A percentile compares a stretch with the other conserved stretches of the same genome.
Conservation (phyloP, 2,797 vertebrate genomes). For the Poecilia wingei region DNA sequence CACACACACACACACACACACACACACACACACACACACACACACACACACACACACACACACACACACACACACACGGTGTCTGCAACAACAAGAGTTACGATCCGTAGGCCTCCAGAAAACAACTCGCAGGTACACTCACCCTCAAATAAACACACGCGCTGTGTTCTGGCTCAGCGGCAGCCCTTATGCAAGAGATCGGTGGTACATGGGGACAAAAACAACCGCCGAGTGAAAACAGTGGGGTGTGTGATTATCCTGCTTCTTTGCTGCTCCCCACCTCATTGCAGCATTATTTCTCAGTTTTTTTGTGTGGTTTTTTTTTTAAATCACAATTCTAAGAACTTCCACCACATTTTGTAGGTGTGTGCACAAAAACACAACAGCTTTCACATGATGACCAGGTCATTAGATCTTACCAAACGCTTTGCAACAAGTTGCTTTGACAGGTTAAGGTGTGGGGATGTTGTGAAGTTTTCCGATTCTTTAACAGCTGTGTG, state of each 20-base stretch:
- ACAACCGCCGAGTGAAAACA: conserved; percentile 69
- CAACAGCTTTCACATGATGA: neutral
- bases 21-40: too few species aligned
- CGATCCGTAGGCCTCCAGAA: conserved; percentile 12
- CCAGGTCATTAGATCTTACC: neutral
- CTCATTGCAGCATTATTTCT: neutral
- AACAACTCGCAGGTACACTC: conserved; percentile 13
- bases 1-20: too few species aligned
- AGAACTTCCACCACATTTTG: conserved; percentile 35
- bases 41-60: too few species aligned
- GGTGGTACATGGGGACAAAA: conserved; percentile 66
- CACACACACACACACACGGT: neutral
- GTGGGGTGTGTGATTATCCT: conserved; percentile 38
- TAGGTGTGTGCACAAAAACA: neutral
- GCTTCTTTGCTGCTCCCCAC: conserved; percentile 15
- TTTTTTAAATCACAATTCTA: conserved; percentile 27
- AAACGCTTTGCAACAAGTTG: neutral
- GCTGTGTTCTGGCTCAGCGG: conserved; percentile 20
- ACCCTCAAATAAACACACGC: conserved; percentile 8
- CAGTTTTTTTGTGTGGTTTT: neutral
- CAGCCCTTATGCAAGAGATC: conserved; percentile 59
- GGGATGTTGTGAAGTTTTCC: neutral
- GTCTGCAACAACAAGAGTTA: conserved; percentile 53
- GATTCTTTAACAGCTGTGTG: neutral
- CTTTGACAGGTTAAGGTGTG: neutral